Base-by-base conservation (phyloP, 2,797 vertebrate species). In the Anas bernieri region DNA sequence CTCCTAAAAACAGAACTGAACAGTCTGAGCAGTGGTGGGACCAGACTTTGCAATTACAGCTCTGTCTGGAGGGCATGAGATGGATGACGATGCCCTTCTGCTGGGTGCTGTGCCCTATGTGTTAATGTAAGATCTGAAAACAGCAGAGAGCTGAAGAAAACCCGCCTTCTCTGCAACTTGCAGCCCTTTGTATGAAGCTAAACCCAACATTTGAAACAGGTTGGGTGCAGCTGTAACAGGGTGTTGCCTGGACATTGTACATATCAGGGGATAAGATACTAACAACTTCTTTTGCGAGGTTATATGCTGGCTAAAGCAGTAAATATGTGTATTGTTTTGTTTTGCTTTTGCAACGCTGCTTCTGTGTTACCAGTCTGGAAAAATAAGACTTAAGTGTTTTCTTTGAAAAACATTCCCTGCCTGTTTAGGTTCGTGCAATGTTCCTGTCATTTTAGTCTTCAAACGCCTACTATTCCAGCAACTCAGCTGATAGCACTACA, bases 401-500 rank as follows among this genome's bases (percentile, higher is more conserved):
- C 41, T 69, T 41, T 2, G 4, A 31, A 50, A 77, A 39, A 39
- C 33, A 55, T 80, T 72, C 85, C 41, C 77, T 91, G 59, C 48
- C 52, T 0, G 0, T 87, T 93, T 95, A 91, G 85, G 74, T 93
- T 35, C 77, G 93, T 95, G 84, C 54, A 84, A 54, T 82, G 86
- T 91, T 96, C 86, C 92, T 96, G 93, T 96, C 95, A 95, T 84
- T 92, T 93, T 85, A 93, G 67, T 93, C 90, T 90, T 97, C 94
- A 91, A 84, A 94, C 81, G 58, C 94, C 94, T 97, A 83, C 94
- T 95, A 52, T 74, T 94, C 83, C 56, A 95, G 91, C 31, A 2
- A 80, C 86, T 92, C 91, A 83, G 80, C 92, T 93, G 96, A 97
- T 93, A 96, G 88, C 85, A 62, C 77, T 83, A 69, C 64, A 77